Conservation (phyloP, 2,888 invertebrate genomes). For the Pecten maximus region DNA sequence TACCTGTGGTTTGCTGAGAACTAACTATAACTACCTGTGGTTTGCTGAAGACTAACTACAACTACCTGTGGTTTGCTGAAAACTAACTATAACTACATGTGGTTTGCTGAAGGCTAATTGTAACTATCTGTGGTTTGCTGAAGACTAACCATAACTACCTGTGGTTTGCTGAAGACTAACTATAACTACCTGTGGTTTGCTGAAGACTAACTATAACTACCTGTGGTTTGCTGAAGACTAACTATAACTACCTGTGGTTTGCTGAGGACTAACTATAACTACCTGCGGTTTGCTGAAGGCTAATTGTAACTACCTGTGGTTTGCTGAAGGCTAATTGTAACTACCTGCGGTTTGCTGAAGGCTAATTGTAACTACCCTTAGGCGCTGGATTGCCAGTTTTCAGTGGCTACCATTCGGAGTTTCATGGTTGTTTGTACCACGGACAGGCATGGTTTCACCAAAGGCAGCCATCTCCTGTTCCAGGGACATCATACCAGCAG, state of each 20-base stretch:
- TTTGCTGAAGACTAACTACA: not conserved
- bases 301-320: not conserved
- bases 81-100: not conserved
- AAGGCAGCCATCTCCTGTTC: constrained; percentile 81
- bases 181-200: not conserved
- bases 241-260: not conserved
- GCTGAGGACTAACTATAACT: not conserved
- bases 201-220: not conserved
- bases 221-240: not conserved
- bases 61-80: not conserved
- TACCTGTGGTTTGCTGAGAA: not conserved
- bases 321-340: not conserved
- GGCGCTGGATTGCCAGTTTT: not conserved
- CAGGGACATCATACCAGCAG: constrained; percentile 80
- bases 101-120: not conserved
- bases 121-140: not conserved
- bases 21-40: not conserved
- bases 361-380: not conserved
- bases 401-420: not conserved
- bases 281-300: not conserved
- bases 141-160: not conserved
- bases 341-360: not conserved
- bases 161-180: not conserved
- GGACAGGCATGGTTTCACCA: constrained; percentile 72
- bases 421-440: constrained; percentile 59